These are phyloP conservation scores for Agelastica alni DNA, from an alignment of 2,888 invertebrate species.

Conservation along the genomic window DNA sequence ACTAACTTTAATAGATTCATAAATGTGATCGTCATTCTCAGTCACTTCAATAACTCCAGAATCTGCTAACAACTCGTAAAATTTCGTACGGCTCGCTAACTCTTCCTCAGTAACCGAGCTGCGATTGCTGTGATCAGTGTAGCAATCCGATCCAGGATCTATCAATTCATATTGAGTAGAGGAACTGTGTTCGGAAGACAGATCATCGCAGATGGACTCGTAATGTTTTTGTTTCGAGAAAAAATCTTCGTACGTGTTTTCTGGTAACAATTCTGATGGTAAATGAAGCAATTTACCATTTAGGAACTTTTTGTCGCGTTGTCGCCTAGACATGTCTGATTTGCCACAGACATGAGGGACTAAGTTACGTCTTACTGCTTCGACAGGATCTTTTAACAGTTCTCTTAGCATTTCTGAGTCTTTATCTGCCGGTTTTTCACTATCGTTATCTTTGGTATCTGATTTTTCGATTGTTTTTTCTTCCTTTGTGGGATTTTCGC, in stretches of 20 bases:
- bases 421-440: conserved; percentile 3
- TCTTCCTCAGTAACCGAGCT: conserved; percentile 65
- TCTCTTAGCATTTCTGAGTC: conserved; percentile 58
- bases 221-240: conserved; percentile 62
- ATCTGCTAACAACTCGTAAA: conserved; percentile 74
- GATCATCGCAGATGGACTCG: conserved; percentile 53
- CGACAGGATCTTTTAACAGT: conserved; percentile 72
- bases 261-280: conserved; percentile 5
- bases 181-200: conserved; percentile 58
- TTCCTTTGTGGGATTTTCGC: conserved; percentile 3
- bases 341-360: conserved; percentile 79
- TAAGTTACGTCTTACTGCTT: conserved; percentile 74
- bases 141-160: conserved; percentile 75
- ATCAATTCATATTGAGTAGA: conserved; percentile 77
- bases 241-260: conserved; percentile 62
- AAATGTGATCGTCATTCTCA: conserved; percentile 70
- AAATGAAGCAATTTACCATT: conserved; percentile 65
- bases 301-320: conserved; percentile 44
- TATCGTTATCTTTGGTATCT: conserved; percentile 22
- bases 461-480: conserved; percentile 25
- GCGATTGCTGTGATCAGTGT: conserved; percentile 64
- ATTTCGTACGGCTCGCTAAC: conserved; percentile 67
- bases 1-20: conserved; percentile 73
- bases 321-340: conserved; percentile 57
- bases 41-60: conserved; percentile 72